A percentile compares a stretch with the other conserved stretches of the same genome.
These are phyloP conservation scores for Pithys albifrons DNA, from an alignment of 2,113 vertebrate species.

Conservation along the genomic window DNA sequence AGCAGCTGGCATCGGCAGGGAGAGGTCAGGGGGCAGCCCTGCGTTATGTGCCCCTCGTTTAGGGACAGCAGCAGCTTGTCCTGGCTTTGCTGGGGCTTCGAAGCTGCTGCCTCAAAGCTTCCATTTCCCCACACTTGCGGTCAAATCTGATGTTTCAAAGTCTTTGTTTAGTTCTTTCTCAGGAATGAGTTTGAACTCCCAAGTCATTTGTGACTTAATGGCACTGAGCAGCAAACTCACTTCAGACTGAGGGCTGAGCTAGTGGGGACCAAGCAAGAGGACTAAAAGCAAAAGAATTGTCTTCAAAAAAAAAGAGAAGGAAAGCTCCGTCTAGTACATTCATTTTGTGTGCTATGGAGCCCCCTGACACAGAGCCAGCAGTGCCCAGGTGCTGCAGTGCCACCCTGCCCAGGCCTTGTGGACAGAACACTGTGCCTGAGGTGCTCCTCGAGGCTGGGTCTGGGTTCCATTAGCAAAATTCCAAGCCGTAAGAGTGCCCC, in stretches of 20 bases:
- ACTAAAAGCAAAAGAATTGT: not conserved
- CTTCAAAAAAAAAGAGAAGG: not conserved
- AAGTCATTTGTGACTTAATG: not conserved
- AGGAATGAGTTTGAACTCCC: not conserved
- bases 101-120: not conserved
- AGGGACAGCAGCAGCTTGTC: not conserved
- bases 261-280: not conserved
- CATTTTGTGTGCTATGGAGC: not conserved
- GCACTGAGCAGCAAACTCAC: not conserved
- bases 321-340: not conserved
- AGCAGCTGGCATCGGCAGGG: not conserved
- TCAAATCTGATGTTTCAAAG: conserved; percentile 29
- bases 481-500: not conserved
- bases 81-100: not conserved
- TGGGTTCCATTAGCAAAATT: not conserved
- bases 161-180: conserved; percentile 11
- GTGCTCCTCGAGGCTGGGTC: accelerated
- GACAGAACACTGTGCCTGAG: not conserved
- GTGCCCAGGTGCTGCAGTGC: not conserved
- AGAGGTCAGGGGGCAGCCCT: not conserved
- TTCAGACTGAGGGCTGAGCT: not conserved
- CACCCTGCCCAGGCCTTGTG: not conserved
- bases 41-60: not conserved
- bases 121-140: not conserved
- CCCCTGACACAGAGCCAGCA: not conserved